A percentile compares a stretch with the other conserved stretches of the same genome.
These are phyloP conservation scores for Prionailurus viverrinus DNA, from an alignment of 2,113 vertebrate species.

Conservation along the genomic window DNA sequence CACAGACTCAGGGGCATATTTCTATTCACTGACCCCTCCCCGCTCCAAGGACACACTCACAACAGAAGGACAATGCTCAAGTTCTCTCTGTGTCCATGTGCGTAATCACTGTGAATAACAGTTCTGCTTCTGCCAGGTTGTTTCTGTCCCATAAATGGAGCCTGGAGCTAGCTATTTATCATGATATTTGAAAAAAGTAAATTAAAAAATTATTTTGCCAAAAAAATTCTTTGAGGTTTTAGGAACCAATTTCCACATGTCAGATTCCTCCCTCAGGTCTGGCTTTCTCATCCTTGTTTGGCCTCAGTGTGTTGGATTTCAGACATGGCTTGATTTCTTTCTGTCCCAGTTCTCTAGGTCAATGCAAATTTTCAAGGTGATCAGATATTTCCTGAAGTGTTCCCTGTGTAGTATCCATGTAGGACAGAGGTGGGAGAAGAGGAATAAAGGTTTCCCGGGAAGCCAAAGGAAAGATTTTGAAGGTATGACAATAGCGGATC, in stretches of 20 bases:
- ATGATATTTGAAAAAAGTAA: slow-evolving; percentile 11
- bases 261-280: background rate
- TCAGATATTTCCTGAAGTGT: slow-evolving; percentile 40
- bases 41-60: background rate
- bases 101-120: background rate
- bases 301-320: slow-evolving; percentile 38
- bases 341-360: slow-evolving; percentile 22
- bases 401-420: background rate
- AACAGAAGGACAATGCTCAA: background rate
- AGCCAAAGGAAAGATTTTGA: slow-evolving; percentile 38
- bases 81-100: background rate
- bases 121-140: background rate
- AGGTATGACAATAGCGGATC: background rate
- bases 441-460: background rate
- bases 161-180: background rate
- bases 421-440: slow-evolving; percentile 28
- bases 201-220: slow-evolving; percentile 18
- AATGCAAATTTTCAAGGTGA: slow-evolving; percentile 47
- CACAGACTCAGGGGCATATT: background rate
- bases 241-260: slow-evolving; percentile 25
- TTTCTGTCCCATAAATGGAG: slow-evolving; percentile 27
- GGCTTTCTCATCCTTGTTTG: slow-evolving; percentile 12
- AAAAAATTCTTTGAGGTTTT: slow-evolving; percentile 16
- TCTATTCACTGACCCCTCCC: background rate
- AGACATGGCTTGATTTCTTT: slow-evolving; percentile 49